Conservation (phyloP, 2,888 invertebrate species). For the Microchrysa polita region DNA sequence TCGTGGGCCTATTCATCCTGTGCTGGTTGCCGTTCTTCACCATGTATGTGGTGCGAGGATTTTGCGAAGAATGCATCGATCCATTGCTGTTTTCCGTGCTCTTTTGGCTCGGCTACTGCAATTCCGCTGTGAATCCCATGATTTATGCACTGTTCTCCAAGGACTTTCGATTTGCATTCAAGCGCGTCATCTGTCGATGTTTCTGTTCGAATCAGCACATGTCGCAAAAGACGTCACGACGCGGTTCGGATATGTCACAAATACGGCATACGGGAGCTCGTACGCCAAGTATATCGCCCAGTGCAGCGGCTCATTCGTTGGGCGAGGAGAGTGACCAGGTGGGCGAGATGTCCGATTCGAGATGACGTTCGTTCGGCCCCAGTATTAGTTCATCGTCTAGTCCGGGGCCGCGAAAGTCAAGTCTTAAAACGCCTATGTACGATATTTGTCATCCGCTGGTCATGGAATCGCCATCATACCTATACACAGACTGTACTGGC, state of each 20-base stretch:
- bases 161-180: conserved; percentile 95
- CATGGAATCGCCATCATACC: conserved; percentile 62
- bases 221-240: conserved; percentile 64
- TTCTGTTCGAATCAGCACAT: conserved; percentile 71
- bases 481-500: conserved; percentile 54
- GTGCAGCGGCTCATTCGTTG: conserved; percentile 66
- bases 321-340: conserved; percentile 69
- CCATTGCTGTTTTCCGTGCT: conserved; percentile 87
- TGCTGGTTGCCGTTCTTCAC: conserved; percentile 99
- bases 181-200: conserved; percentile 88
- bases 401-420: conserved; percentile 60
- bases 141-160: conserved; percentile 95
- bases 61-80: conserved; percentile 85
- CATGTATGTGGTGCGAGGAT: conserved; percentile 90
- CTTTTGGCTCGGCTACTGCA: conserved; percentile 98
- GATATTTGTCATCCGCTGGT: conserved; percentile 65
- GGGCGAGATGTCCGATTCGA: conserved; percentile 66
- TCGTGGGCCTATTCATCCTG: conserved; percentile 95
- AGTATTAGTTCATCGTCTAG: conserved; percentile 53
- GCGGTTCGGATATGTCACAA: conserved; percentile 70
- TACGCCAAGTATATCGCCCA: conserved; percentile 68
- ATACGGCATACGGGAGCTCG: conserved; percentile 64
- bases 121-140: conserved; percentile 94
- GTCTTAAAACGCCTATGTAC: conserved; percentile 62
- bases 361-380: conserved; percentile 67